Base-by-base conservation (phyloP, 2,113 vertebrate genomes). In the Lycaon pictus region DNA sequence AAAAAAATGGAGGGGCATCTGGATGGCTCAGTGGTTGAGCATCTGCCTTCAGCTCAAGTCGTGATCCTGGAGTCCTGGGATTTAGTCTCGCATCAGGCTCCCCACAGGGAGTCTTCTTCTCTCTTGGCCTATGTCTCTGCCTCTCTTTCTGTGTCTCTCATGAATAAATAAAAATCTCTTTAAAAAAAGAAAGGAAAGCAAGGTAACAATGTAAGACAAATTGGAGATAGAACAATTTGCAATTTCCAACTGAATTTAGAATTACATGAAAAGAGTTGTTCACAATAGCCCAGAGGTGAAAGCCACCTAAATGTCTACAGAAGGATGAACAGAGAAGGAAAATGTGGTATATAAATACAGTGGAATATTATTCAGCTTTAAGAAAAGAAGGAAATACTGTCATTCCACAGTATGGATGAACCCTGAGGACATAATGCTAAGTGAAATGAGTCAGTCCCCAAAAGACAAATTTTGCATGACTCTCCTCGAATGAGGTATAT, bases 161-260 rank as follows among this genome's bases (percentile, higher is more conserved):
- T 43, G 43, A 43, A 43, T 43, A 43, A 43, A 43, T 43, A 43
- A 43, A 7, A 43, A 43, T 43, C 6, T 43, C 43, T 43, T 43
- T 43, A 1, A 43, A 43, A 69, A 17, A 19, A 60, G 90, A 53
- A 76, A 80, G n/a, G 17, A 79, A n/a, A 95, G 7, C 11, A 80
- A 62, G 63, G 27, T 43, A 91, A 95, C 63, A 22, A 67, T 5
- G 5, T 69, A 35, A 83, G 32, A 43, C 32, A 79, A 11, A 80
- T 2, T 51, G 27, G 25, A 55, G 77, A 76, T 13, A 3, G 11
- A 72, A n/a, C 60, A 88, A 71, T 11, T 80, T n/a, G 32, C n/a
- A 67, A 19, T 48, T 95, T 76, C n/a, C 86, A 62, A 32, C 16
- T 51, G 22, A 96, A 81, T 17, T 76, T 80, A 84, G 96, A 95